phyloP scores from a whole-genome alignment of 2,797 vertebrate species.

The Clarias pachynema region DNA sequence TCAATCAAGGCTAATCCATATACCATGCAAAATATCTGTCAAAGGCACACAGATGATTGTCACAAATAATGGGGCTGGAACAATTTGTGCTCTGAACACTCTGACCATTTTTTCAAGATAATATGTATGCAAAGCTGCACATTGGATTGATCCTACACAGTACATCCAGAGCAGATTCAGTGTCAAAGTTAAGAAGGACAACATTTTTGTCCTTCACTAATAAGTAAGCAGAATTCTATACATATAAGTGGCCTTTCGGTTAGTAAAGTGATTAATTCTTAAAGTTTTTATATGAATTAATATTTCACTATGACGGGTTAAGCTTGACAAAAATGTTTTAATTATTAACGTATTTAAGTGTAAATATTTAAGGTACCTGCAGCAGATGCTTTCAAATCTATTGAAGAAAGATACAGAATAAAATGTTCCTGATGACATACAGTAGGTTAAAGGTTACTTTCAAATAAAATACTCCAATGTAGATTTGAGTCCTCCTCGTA shows the following conservation, averaged over 20 bases:
- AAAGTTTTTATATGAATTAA: too few relatives aligned
- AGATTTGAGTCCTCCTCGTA: too few relatives aligned
- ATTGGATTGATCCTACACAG: conserved; percentile 11
- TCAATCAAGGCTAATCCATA: conserved; percentile 69
- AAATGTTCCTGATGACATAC: too few relatives aligned
- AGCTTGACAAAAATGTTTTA: too few relatives aligned
- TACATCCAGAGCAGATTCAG: neutral
- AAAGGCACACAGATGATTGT: conserved; percentile 57
- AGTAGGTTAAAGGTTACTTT: too few relatives aligned
- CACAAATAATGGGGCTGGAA: conserved; percentile 28
- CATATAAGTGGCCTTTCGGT: conserved; percentile 55
- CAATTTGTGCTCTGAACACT: conserved; percentile 25
- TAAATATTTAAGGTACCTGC: too few relatives aligned
- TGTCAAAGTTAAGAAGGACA: neutral
- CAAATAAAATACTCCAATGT: too few relatives aligned
- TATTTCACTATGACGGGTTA: too few relatives aligned
- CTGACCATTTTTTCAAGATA: conserved; percentile 23
- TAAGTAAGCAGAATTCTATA: conserved; percentile 23
- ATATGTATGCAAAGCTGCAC: conserved; percentile 25
- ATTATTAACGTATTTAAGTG: too few relatives aligned
- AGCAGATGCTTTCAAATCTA: too few relatives aligned
- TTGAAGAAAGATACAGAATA: too few relatives aligned
- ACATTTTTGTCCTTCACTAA: neutral
- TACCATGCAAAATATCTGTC: conserved; percentile 57
- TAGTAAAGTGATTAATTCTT: too few relatives aligned